phyloP scores from a whole-genome alignment of 2,888 invertebrate species.

The Netelia melanura region DNA sequence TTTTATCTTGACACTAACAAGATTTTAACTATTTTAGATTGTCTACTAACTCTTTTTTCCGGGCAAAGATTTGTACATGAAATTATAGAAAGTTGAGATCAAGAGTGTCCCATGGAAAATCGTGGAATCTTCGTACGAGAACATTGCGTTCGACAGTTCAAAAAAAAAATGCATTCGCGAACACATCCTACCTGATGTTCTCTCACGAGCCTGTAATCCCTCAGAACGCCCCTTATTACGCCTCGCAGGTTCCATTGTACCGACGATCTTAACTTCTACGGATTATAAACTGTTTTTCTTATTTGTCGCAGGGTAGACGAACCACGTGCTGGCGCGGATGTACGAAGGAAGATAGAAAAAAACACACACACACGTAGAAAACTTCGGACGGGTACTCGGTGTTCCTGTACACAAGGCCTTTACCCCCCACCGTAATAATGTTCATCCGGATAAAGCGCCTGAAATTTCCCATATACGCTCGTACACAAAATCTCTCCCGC shows the following conservation, averaged over 20 bases:
- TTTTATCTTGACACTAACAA: background rate
- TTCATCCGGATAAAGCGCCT: constrained; percentile 38
- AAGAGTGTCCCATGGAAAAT: background rate
- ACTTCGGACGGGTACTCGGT: constrained; percentile 33
- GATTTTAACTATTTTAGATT: background rate
- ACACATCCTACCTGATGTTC: constrained; percentile 55
- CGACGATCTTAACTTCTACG: constrained; percentile 83
- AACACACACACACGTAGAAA: constrained; percentile 39
- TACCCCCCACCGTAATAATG: constrained; percentile 34
- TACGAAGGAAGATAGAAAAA: constrained; percentile 16
- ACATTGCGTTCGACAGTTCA: constrained; percentile 28
- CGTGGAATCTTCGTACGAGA: background rate
- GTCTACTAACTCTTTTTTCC: background rate
- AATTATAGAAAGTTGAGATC: background rate
- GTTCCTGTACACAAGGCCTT: background rate
- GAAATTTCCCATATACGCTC: constrained; percentile 32
- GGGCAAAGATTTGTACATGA: background rate
- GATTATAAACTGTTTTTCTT: constrained; percentile 82
- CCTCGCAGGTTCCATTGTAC: constrained; percentile 81
- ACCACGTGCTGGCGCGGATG: constrained; percentile 60
- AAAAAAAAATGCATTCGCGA: constrained; percentile 35
- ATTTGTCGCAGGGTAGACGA: constrained; percentile 74
- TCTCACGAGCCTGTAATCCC: constrained; percentile 77
- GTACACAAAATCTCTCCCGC: constrained; percentile 49
- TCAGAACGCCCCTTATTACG: constrained; percentile 83